Base-by-base conservation (phyloP, 2,113 vertebrate genomes). In the Aspiorhynchus laticeps region DNA sequence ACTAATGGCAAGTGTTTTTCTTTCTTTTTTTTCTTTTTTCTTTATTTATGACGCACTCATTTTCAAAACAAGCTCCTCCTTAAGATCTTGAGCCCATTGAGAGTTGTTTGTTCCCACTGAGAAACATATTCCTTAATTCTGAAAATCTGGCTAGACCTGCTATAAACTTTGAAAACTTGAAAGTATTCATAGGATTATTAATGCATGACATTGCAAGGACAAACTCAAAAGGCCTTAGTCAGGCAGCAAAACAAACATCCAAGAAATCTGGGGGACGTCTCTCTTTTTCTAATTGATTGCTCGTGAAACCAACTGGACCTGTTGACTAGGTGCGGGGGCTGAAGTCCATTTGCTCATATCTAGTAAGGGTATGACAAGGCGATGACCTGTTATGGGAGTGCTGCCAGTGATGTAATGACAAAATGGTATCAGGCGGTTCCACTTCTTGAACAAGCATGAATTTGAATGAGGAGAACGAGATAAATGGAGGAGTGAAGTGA, bases 81-180 rank as follows among this genome's bases (percentile, higher is more conserved):
- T n/a, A 11, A 67, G 38, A 83, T 36, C 11, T 67, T 7, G 7
- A 59, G 33, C 10, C 53, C 53, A 59, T 46, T 43, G 21, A 53
- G 48, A 46, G 41, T 10, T 46, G 21, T 65, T 43, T 46, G 41
- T 61, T 65, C 80, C 59, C 36, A 65, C 59, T 81, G 10, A 21
- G 59, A 65, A 41, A 28, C 65, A 53, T 33, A 48, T 28, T 65
- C 14, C 61, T 67, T 31, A 21, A 71, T 24, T 36, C 26, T 46
- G 38, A 74, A 59, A 56, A 84, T 41, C 83, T 74, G 21, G 83
- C 83, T 59, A 38, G 21, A 73, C 82, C 28, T 73, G 82, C 46
- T 84, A 8, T 73, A 56, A 9, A 33, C 28, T 38, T 83, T 69
- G 12, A 31, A n/a, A 80, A 59, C 33, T n/a, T 63, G 65, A 28